These are phyloP conservation scores for Uropsilus gracilis DNA, from an alignment of 2,113 vertebrate genomes.

Conservation along the genomic window DNA sequence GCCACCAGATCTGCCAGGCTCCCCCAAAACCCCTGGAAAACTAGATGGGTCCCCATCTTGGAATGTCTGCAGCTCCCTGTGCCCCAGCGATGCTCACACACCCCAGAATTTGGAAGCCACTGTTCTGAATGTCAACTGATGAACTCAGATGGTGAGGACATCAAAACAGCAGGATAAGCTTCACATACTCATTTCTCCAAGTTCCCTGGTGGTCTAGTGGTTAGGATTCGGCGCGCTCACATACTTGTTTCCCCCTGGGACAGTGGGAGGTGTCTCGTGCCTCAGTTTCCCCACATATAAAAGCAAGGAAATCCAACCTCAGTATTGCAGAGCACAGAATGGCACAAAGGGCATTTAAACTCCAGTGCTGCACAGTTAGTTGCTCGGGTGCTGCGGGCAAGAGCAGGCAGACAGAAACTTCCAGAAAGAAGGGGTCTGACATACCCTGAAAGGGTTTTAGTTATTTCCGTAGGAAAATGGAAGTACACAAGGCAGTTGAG, in stretches of 20 bases:
- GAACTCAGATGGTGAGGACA: not conserved
- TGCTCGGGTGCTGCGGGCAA: rapidly evolving
- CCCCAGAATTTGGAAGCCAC: not conserved
- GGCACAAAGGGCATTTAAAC: not conserved
- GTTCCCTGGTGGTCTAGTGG: no score
- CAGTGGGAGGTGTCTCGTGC: not conserved
- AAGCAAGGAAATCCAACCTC: not conserved
- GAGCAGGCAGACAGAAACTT: not conserved
- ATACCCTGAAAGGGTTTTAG: not conserved
- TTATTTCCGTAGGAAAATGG: not conserved
- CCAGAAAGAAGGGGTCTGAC: not conserved
- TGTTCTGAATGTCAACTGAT: not conserved
- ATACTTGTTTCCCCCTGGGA: no score
- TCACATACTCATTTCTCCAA: no score
- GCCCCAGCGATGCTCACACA: not conserved
- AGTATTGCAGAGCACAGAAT: not conserved
- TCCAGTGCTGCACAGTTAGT: no score
- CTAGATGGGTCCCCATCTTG: rapidly evolving
- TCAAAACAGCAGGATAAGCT: not conserved
- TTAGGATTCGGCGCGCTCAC: no score
- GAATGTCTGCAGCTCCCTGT: not conserved
- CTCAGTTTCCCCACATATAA: not conserved
- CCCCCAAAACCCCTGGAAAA: not conserved
- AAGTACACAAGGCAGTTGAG: rapidly evolving
- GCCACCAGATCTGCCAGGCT: not conserved